Base-by-base conservation (phyloP, 2,888 invertebrate species). In the Cerastis leucographa region DNA sequence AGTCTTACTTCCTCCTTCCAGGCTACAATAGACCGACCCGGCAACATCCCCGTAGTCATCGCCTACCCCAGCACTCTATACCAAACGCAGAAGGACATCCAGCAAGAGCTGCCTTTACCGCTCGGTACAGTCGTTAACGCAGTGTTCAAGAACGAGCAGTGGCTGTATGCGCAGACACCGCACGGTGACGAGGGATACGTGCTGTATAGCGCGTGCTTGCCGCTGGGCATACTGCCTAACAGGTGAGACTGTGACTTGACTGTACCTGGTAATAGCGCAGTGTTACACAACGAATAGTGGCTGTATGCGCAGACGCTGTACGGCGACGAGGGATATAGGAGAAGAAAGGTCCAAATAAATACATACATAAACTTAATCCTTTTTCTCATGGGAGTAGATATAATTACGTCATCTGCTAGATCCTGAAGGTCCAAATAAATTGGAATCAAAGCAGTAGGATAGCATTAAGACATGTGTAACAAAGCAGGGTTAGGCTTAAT, bases 81-180 rank as follows among this genome's bases (percentile, higher is more conserved):
- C 93, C 98, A 98, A 93, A 98, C 98, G 1, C 97, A 97, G 78
- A 96, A 97, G 67, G 98, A 97, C n/a, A 97, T 97, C 56, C 98
- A 97, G 88, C 97, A 97, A 17, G 98, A 98, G 93, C 96, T 98
- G 70, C 97, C 97, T 0, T 93, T 98, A 70, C 98, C 98, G 0
- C 94, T 98, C 79, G 98, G 98, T 8, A 98, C 98, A 93, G 98
- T 98, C 7, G 98, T 98, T 19, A 98, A 98, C 92, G 98, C 98
- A 0, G 98, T 98, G 44, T 98, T 98, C 93, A 98, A 98, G 93
- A 98, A 98, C 90, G 97, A 98, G 88, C 97, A 97, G 89, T 98
- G 98, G 98, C 94, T 98, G 56, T 98, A 98, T 90, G 98, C 98
- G 29, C 98, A 98, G 93, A 98, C 98, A 1, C 98, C 98, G 5